Conservation (phyloP, 2,888 invertebrate genomes). For the Merodon equestris region DNA sequence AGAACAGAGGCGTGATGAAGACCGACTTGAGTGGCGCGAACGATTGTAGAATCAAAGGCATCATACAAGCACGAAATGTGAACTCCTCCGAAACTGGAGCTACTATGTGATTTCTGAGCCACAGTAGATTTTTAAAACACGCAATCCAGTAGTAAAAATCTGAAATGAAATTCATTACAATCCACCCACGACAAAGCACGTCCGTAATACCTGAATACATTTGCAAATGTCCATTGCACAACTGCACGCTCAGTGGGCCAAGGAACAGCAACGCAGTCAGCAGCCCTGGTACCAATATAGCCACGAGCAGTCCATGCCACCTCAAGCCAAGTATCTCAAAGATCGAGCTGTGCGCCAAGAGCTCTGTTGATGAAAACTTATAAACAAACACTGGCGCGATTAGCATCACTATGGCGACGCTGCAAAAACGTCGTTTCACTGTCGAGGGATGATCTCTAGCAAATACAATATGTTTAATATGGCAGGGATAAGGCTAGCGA, state of each 20-base stretch:
- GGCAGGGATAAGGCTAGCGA: too few species aligned
- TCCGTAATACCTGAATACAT: slow-evolving; percentile 83
- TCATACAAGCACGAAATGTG: slow-evolving; percentile 96
- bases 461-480: neutral
- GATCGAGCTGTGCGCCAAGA: slow-evolving; percentile 82
- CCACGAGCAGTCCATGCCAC: slow-evolving; percentile 85
- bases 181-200: too few species aligned
- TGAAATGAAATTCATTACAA: slow-evolving; percentile 72
- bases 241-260: slow-evolving; percentile 89
- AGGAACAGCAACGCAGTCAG: slow-evolving; percentile 90
- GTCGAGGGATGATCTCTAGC: slow-evolving; percentile 91
- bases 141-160: slow-evolving; percentile 87
- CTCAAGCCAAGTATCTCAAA: slow-evolving; percentile 88
- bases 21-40: slow-evolving; percentile 87
- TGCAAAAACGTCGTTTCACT: slow-evolving; percentile 92
- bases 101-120: slow-evolving; percentile 93
- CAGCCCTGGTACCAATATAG: slow-evolving; percentile 86
- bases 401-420: slow-evolving; percentile 89
- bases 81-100: slow-evolving; percentile 97
- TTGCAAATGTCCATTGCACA: slow-evolving; percentile 84
- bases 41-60: slow-evolving; percentile 92
- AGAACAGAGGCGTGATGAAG: slow-evolving; percentile 92
- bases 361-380: slow-evolving; percentile 83
- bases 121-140: slow-evolving; percentile 86
- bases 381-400: slow-evolving; percentile 89